Evolutionary conservation across 2,797 vertebrate genomes (phyloP).

Genomic region (Pitangus sulphuratus): DNA sequence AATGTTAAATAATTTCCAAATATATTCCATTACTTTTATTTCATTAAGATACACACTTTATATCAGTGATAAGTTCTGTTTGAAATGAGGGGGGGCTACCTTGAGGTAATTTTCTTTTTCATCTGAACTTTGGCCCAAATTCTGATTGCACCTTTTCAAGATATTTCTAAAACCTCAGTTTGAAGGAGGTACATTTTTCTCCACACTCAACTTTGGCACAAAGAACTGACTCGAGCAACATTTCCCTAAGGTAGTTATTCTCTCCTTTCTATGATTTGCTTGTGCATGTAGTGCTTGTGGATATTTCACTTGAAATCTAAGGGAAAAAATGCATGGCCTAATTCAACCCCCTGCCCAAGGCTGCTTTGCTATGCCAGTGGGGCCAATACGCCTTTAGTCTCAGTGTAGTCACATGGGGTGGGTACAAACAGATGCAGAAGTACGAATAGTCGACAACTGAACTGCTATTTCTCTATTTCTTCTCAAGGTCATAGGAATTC

Average conservation of each 20-base stretch:
- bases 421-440: not conserved
- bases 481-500: not conserved
- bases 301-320: not conserved
- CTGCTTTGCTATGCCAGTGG: not conserved
- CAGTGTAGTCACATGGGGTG: accelerated
- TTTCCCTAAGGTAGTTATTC: not conserved
- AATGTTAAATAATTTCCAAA: not conserved
- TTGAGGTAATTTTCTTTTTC: not conserved
- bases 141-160: not conserved
- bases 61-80: not conserved
- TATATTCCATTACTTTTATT: not conserved
- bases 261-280: not conserved
- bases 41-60: not conserved
- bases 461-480: not conserved
- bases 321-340: not conserved
- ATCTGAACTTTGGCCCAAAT: not conserved
- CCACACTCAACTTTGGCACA: not conserved
- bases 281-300: not conserved
- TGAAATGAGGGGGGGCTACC: not conserved
- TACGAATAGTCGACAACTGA: not conserved
- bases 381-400: not conserved
- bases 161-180: not conserved
- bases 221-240: not conserved
- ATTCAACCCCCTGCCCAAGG: not conserved
- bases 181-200: not conserved